These are phyloP conservation scores for Anableps anableps DNA, from an alignment of 2,797 vertebrate genomes.

Conservation along the genomic window DNA sequence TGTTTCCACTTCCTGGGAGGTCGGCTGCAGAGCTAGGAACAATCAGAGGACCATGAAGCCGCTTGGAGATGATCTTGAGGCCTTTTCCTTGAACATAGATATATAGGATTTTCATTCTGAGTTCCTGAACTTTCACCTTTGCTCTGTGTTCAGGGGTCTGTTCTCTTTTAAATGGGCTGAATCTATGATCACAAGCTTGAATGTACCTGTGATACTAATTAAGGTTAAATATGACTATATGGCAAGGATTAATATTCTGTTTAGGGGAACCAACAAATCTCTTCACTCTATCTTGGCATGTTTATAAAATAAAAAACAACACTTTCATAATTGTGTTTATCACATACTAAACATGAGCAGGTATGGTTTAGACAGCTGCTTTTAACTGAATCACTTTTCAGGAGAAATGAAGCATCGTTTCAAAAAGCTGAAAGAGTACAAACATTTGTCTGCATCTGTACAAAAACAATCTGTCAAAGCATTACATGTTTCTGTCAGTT, in stretches of 20 bases:
- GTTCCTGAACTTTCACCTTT: not conserved
- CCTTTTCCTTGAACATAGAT: not conserved
- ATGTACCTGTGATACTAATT: not conserved
- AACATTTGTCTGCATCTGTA: not conserved
- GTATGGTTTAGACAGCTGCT: not conserved
- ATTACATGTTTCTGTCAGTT: not conserved
- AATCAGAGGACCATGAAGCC: not conserved
- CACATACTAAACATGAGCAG: not conserved
- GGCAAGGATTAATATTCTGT: not conserved
- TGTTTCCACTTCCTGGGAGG: too few relatives aligned
- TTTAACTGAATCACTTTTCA: not conserved
- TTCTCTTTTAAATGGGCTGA: not conserved
- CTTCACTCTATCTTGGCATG: not conserved
- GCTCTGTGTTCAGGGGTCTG: not conserved
- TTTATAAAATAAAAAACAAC: not conserved
- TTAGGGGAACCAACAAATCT: not conserved
- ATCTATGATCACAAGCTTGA: not conserved
- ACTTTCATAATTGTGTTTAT: not conserved
- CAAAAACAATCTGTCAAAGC: not conserved
- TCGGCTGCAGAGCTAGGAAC: too few relatives aligned
- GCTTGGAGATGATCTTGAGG: not conserved
- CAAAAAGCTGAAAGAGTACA: not conserved
- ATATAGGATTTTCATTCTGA: not conserved
- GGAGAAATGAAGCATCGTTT: not conserved
- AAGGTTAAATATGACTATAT: not conserved